phyloP scores from a whole-genome alignment of 2,888 invertebrate species.

The Caenorhabditis wallacei region DNA sequence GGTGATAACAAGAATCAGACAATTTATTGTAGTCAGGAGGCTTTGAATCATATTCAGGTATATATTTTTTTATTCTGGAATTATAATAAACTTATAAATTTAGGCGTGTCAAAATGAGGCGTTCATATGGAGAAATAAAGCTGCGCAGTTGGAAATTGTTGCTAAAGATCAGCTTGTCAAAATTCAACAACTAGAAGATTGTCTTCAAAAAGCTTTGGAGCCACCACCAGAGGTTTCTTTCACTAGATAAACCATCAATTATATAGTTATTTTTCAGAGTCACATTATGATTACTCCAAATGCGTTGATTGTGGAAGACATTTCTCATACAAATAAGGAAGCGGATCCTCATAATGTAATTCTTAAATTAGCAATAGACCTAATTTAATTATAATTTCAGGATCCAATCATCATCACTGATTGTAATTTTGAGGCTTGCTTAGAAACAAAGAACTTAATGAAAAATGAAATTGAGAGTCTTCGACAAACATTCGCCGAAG shows the following conservation, averaged over 20 bases:
- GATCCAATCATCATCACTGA: constrained; percentile 69
- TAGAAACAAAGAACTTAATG: constrained; percentile 73
- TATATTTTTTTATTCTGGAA: no score
- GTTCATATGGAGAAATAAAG: constrained; percentile 82
- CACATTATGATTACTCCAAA: constrained; percentile 50
- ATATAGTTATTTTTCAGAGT: constrained; percentile 20
- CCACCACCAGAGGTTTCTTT: constrained; percentile 31
- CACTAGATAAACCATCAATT: background rate
- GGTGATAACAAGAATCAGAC: constrained; percentile 61
- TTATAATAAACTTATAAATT: background rate
- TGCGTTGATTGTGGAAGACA: constrained; percentile 56
- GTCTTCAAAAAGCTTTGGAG: constrained; percentile 43
- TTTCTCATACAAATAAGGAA: constrained; percentile 33
- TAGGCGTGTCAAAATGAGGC: constrained; percentile 83
- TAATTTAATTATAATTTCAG: constrained; percentile 11
- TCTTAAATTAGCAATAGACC: constrained; percentile 9
- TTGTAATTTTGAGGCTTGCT: constrained; percentile 72
- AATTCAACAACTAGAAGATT: constrained; percentile 60
- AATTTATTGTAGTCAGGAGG: constrained; percentile 71
- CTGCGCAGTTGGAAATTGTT: constrained; percentile 81
- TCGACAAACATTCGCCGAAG: constrained; percentile 72
- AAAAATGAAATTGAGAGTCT: constrained; percentile 77
- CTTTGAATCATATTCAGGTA: constrained; percentile 72
- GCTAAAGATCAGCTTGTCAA: constrained; percentile 79
- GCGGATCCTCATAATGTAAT: constrained; percentile 38